Evolutionary conservation across 2,797 vertebrate genomes (phyloP).

Genomic region (Lates japonicus): DNA sequence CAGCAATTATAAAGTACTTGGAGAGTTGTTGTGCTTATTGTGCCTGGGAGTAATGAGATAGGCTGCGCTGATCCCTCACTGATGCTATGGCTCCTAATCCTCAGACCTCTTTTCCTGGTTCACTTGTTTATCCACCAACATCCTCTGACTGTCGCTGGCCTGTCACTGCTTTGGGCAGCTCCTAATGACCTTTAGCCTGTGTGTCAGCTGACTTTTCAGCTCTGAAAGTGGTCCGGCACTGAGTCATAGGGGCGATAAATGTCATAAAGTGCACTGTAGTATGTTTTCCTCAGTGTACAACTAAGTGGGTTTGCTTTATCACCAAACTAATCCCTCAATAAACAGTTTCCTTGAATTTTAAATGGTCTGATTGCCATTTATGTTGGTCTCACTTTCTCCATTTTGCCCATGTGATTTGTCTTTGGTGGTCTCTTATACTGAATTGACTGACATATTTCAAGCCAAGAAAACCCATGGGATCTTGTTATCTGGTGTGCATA

Average conservation of each 20-base stretch:
- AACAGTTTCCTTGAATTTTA: constrained; percentile 24
- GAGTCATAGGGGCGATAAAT: constrained; percentile 25
- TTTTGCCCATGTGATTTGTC: not conserved
- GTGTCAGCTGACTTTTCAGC: constrained; percentile 66
- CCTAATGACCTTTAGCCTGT: constrained; percentile 60
- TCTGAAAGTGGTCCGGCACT: constrained; percentile 35
- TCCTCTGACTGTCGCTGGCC: constrained; percentile 72
- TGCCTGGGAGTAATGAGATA: constrained; percentile 81
- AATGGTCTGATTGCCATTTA: constrained; percentile 19
- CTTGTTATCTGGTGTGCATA: not conserved
- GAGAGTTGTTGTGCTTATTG: constrained; percentile 78
- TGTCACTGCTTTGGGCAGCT: constrained; percentile 61
- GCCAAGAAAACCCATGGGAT: not conserved
- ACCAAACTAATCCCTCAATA: constrained; percentile 3
- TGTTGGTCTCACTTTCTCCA: not conserved
- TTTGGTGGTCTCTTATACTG: constrained; percentile 1
- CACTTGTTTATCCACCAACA: constrained; percentile 76
- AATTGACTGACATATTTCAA: constrained; percentile 16
- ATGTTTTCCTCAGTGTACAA: constrained; percentile 25
- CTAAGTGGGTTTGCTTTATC: constrained; percentile 37
- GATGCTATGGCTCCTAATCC: constrained; percentile 83
- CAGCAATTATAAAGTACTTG: constrained; percentile 83
- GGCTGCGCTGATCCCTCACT: constrained; percentile 82
- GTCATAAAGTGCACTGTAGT: constrained; percentile 28
- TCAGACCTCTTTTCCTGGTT: constrained; percentile 68